phyloP scores from a whole-genome alignment of 2,797 vertebrate species.

The Amazona ochrocephala region DNA sequence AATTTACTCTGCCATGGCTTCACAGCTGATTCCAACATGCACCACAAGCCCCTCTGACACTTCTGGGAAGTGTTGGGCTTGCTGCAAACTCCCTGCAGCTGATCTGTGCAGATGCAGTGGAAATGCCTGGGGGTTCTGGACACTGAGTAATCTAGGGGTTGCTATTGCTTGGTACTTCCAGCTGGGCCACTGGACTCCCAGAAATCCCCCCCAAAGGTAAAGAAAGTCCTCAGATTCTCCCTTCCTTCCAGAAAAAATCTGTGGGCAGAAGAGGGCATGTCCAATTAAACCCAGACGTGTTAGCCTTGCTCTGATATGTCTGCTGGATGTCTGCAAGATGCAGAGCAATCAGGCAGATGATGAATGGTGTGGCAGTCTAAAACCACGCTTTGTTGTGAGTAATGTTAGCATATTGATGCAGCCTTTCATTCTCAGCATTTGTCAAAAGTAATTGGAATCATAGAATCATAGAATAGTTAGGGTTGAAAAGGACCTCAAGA shows the following conservation, averaged over 20 bases:
- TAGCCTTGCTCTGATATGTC: slow-evolving; percentile 11
- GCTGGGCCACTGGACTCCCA: background rate
- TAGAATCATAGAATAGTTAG: too few species aligned
- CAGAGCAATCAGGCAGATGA: slow-evolving; percentile 27
- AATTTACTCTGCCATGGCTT: background rate
- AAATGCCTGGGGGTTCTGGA: background rate
- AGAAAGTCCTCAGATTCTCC: background rate
- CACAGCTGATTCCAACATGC: slow-evolving; percentile 22
- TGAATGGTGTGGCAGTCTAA: slow-evolving; percentile 10
- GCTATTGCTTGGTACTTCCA: background rate
- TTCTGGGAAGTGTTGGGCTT: background rate
- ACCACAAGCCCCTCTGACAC: background rate
- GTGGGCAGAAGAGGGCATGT: slow-evolving; percentile 32
- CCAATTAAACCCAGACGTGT: slow-evolving; percentile 5
- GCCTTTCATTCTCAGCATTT: slow-evolving; percentile 18
- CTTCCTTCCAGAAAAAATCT: slow-evolving; percentile 29
- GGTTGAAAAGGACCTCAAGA: too few species aligned
- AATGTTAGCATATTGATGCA: slow-evolving; percentile 33
- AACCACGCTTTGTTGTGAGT: slow-evolving; percentile 30
- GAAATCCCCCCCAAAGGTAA: slow-evolving; percentile 15
- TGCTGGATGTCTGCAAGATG: slow-evolving; percentile 37
- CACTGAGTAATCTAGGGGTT: background rate
- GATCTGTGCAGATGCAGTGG: background rate
- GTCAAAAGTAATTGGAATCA: slow-evolving; percentile 4
- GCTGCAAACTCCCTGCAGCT: background rate